phyloP scores from a whole-genome alignment of 2,797 vertebrate species.

The Knipowitschia caucasica region DNA sequence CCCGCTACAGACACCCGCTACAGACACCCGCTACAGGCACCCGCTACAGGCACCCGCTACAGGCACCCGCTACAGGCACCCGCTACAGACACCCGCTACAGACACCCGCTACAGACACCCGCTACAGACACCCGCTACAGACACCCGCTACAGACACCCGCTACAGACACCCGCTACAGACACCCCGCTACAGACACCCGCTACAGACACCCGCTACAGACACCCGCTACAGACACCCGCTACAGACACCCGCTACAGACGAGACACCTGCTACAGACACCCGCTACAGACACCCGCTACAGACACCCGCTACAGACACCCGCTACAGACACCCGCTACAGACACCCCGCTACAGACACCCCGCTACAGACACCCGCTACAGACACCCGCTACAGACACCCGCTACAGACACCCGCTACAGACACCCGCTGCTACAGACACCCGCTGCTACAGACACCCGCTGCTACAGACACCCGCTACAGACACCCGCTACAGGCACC shows the following conservation, averaged over 20 bases:
- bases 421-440: conserved; percentile 11
- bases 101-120: not conserved
- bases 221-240: conserved; percentile 13
- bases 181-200: not conserved
- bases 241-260: not conserved
- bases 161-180: conserved; percentile 12
- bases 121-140: too few relatives aligned
- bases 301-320: conserved; percentile 13
- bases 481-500: conserved; percentile 14
- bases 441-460: conserved; percentile 14
- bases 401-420: conserved; percentile 10
- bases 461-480: too few relatives aligned
- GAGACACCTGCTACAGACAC: conserved; percentile 23
- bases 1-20: conserved; percentile 12
- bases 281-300: conserved; percentile 24
- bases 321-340: conserved; percentile 10
- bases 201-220: conserved; percentile 17
- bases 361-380: too few relatives aligned
- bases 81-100: conserved; percentile 10
- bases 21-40: not conserved
- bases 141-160: conserved; percentile 11
- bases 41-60: too few relatives aligned
- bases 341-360: not conserved
- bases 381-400: conserved; percentile 13
- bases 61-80: conserved; percentile 13